Base-by-base conservation (phyloP, 2,113 vertebrate genomes). In the Calidris pygmaea region DNA sequence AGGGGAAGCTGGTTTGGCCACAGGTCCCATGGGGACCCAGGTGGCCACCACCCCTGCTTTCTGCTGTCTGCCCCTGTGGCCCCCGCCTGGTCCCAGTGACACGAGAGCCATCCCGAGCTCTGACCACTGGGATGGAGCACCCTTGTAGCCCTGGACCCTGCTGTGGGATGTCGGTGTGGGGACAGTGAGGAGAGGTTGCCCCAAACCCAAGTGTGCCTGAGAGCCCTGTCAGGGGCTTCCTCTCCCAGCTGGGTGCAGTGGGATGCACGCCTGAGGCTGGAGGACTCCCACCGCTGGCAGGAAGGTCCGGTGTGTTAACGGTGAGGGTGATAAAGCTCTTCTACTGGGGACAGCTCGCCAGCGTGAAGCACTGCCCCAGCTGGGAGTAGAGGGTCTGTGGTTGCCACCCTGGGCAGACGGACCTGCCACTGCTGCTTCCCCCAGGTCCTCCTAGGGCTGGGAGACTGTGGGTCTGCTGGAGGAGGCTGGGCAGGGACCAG, bases 111-210 rank as follows among this genome's bases (percentile, higher is more conserved):
- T 55, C 16, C 29, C 0, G 1, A 66, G 16, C 13, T 37, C 47
- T 56, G 35, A 29, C 35, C 22, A 20, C 8, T 3, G 5, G 7
- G 53, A 76, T 29, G 56, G 35, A 52, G 29, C 34, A 41, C 39
- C 47, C 53, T 14, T 0, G 0, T 23, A 52, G 53, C 29, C 20
- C 6, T 41, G 30, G 24, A 23, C 5, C 52, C 14, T 14, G 12
- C 53, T 22, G 24, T 8, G 15, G 6, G 19, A 6, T 79, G 24
- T 47, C 20, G 10, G 19, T 9, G 7, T 32, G 22, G 19, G 35
- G 37, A 73, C 37, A n/a, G 34, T 1, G 3, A 71, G 50, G 41
- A 87, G 3, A 10, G 17, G 12, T 66, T 4, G 6, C 11, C 34
- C 23, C 32, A 41, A 39, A 2, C 24, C 24, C 4, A 1, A 3